Evolutionary conservation across 2,113 vertebrate species (phyloP), one percentile per base, ranked within the genome.

Genomic region (Leuciscus idus): DNA sequence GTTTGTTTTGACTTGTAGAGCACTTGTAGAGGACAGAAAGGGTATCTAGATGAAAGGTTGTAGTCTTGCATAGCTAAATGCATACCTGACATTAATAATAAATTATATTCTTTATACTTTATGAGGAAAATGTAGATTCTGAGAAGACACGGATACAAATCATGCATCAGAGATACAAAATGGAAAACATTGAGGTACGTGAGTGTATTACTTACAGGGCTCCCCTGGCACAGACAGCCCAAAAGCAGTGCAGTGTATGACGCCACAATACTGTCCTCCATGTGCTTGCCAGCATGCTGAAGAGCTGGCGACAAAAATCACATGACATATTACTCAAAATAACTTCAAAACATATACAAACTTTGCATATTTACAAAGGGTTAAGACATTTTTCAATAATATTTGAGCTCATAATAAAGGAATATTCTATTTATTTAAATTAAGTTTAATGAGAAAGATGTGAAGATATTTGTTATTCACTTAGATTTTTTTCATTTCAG

Each of bases 261-360:
- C 90, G 98, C 98, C 92, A 99, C 98, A 2, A 99, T 99, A 92
- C 97, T 98, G 91, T 99, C 98, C 94, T 99, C 98, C 98, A 99
- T 99, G 96, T 99, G 98, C 94, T 99, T 99, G 91, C 98, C 98
- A 91, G 98, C 98, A 81, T 99, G 98, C 88, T 99, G 97, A 93
- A 99, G 97, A 91, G 98, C 98, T 99, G 92, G 43, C 72, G 86
- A 64, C 17, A 89, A 4, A 86, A 15, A 85, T 13, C 39, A 61
- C 52, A 19, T 23, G 5, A 55, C 61, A 33, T 21, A 21, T 57
- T 72, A 15, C 4, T 48, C 13, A 64, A 70, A 19, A 66, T 28
- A 19, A 6, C 3, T 9, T 57, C 19, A 21, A 57, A 57, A 57
- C 19, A 8, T 0, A 57, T 43, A 17, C 0, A 17, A 17, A 23